A percentile compares a stretch with the other conserved stretches of the same genome.
Evolutionary conservation across 2,888 invertebrate genomes (phyloP).

Genomic region (Aleiodes alternator): DNA sequence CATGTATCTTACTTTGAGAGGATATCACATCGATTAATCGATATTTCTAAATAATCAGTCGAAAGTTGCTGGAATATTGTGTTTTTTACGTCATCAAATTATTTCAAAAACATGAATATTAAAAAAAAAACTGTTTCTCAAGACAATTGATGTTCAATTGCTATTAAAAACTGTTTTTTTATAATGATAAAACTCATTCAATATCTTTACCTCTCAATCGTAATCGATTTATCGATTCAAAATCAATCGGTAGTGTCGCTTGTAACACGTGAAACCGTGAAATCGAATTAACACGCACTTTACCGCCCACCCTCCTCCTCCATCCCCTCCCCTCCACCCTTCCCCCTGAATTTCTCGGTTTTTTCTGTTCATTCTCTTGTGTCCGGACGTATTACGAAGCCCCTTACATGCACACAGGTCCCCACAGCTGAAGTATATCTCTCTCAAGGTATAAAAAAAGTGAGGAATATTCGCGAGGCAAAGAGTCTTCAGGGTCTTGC

Average conservation of each 20-base stretch:
- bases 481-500: constrained; percentile 35
- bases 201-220: constrained; percentile 25
- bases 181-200: too few relatives aligned
- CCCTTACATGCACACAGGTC: background rate
- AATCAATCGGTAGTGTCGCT: constrained; percentile 36
- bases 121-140: too few relatives aligned
- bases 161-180: too few relatives aligned
- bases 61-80: too few relatives aligned
- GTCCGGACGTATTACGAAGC: constrained; percentile 49
- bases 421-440: constrained; percentile 32
- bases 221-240: constrained; percentile 42
- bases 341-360: background rate
- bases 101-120: too few relatives aligned
- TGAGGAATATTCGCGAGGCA: constrained; percentile 15
- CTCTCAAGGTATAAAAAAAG: constrained; percentile 32
- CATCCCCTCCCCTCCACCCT: background rate
- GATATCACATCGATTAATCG: too few relatives aligned
- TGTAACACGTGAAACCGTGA: constrained; percentile 46
- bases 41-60: too few relatives aligned
- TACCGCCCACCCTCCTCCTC: background rate
- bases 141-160: too few relatives aligned
- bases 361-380: background rate
- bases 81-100: too few relatives aligned
- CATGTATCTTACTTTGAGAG: too few relatives aligned
- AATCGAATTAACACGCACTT: constrained; percentile 51